These are phyloP conservation scores for Amphipoea lucens DNA, from an alignment of 2,888 invertebrate genomes.

Conservation along the genomic window DNA sequence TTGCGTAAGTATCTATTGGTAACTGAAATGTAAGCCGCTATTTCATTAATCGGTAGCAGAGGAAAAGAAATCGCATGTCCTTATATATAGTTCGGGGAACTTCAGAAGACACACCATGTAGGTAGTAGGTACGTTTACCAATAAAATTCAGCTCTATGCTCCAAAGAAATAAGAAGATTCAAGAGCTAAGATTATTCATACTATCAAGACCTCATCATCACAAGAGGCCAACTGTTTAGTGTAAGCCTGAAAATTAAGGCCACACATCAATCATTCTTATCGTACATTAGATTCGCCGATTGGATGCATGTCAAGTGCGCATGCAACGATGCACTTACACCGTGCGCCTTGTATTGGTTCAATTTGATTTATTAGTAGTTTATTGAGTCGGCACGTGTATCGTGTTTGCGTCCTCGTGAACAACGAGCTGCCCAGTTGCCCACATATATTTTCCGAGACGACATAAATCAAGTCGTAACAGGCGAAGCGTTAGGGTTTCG, in stretches of 20 bases:
- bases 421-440: constrained; percentile 51
- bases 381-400: constrained; percentile 71
- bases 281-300: constrained; percentile 65
- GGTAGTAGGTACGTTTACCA: neutral
- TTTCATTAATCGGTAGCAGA: neutral
- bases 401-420: constrained; percentile 64
- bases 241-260: constrained; percentile 62
- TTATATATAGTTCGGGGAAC: neutral
- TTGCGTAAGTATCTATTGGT: constrained; percentile 13
- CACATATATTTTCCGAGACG: constrained; percentile 57
- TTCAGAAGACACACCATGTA: neutral
- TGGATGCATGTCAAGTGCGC: constrained; percentile 67
- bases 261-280: constrained; percentile 67
- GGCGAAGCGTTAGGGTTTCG: constrained; percentile 29
- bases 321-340: constrained; percentile 64
- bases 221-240: constrained; percentile 45
- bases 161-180: constrained; percentile 2
- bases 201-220: constrained; percentile 20
- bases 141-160: neutral
- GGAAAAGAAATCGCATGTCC: neutral
- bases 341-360: constrained; percentile 64
- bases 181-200: constrained; percentile 12
- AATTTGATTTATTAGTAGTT: constrained; percentile 70
- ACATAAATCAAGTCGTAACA: constrained; percentile 56
- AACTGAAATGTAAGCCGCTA: constrained; percentile 1